Conservation (phyloP, 2,888 invertebrate genomes). For the Rhagium mordax region DNA sequence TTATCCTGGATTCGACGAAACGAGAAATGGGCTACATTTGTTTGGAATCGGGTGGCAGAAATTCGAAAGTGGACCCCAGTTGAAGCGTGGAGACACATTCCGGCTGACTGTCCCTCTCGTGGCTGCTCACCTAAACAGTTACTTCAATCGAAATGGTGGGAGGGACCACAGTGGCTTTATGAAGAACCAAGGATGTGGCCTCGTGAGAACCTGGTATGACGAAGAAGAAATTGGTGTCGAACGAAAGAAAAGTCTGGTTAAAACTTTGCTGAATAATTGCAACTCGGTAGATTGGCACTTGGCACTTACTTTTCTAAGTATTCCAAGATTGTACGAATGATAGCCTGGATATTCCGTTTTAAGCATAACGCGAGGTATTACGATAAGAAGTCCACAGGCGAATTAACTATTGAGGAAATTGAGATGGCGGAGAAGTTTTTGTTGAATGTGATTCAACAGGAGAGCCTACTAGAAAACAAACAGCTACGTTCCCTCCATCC, state of each 20-base stretch:
- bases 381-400: not conserved
- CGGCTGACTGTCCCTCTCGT: constrained; percentile 60
- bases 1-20: constrained; percentile 53
- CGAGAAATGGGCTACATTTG: constrained; percentile 56
- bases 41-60: constrained; percentile 56
- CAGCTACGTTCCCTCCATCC: not conserved
- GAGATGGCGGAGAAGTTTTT: not conserved
- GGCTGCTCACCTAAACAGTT: constrained; percentile 56
- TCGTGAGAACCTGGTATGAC: constrained; percentile 11
- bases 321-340: not conserved
- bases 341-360: constrained; percentile 17
- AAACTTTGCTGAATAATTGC: constrained; percentile 10
- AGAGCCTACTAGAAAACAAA: not conserved
- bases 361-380: not conserved
- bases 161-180: constrained; percentile 44
- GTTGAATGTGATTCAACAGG: not conserved
- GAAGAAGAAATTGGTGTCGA: constrained; percentile 29
- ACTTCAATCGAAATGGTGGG: constrained; percentile 59
- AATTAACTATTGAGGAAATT: not conserved
- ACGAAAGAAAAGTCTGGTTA: constrained; percentile 2
- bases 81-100: constrained; percentile 57
- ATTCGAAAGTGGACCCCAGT: constrained; percentile 50
- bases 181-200: constrained; percentile 44
- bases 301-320: constrained; percentile 35
- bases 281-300: constrained; percentile 41